Evolutionary conservation across 2,888 invertebrate genomes (phyloP).

Genomic region (Pegoplata infirma): DNA sequence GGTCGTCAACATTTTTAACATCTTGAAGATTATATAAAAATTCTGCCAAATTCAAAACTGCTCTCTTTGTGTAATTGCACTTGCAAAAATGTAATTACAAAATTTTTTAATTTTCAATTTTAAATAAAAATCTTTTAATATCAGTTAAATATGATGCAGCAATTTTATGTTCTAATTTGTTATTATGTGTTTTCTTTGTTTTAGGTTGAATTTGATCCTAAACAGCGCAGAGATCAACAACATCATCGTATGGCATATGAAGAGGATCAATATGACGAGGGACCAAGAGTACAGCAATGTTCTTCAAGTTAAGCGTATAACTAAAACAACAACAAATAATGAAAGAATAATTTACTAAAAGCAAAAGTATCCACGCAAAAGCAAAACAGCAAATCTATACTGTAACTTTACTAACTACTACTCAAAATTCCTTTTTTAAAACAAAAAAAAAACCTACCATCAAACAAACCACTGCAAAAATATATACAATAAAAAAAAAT

Average conservation of each 20-base stretch:
- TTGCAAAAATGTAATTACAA: too few species aligned
- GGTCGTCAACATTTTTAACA: too few species aligned
- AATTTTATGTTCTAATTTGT: too few species aligned
- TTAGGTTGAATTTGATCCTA: conserved; percentile 86
- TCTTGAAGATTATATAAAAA: too few species aligned
- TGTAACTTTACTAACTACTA: conserved; percentile 57
- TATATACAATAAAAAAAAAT: conserved; percentile 6
- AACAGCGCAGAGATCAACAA: conserved; percentile 84
- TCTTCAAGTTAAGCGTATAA: conserved; percentile 83
- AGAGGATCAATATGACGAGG: conserved; percentile 84
- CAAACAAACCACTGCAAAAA: conserved; percentile 21
- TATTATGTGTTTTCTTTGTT: too few species aligned
- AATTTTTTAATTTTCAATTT: too few species aligned
- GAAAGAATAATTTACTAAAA: conserved; percentile 42
- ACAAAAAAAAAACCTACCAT: conserved; percentile 17
- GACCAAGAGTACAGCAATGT: conserved; percentile 87
- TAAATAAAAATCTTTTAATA: too few species aligned
- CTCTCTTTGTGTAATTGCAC: too few species aligned
- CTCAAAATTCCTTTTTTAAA: conserved; percentile 47
- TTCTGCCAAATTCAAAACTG: too few species aligned
- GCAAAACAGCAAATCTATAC: conserved; percentile 44
- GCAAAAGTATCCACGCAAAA: conserved; percentile 38
- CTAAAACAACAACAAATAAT: conserved; percentile 19
- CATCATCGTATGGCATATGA: conserved; percentile 83
- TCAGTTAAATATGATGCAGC: too few species aligned